These are phyloP conservation scores for Cyclargus thomasi DNA, from an alignment of 1,140 invertebrate genomes.

Conservation along the genomic window DNA sequence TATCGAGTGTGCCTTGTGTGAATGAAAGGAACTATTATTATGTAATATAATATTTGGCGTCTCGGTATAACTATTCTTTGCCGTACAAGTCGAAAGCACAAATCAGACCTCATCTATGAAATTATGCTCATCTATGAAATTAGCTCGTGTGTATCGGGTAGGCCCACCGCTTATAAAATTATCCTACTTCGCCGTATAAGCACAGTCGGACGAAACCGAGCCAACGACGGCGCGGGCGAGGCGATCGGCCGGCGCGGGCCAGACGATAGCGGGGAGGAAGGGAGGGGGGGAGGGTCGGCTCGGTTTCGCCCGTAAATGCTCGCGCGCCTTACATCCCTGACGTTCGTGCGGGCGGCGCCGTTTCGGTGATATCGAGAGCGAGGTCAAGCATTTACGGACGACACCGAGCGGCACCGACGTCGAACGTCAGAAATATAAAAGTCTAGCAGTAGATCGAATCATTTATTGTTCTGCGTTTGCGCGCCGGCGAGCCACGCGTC, in stretches of 20 bases:
- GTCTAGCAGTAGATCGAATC: constrained; percentile 41
- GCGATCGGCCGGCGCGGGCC: background rate
- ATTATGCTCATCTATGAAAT: too few species aligned
- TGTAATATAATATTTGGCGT: too few species aligned
- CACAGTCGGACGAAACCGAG: constrained; percentile 7
- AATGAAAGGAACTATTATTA: too few species aligned
- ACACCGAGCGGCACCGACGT: constrained; percentile 68
- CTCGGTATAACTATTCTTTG: too few species aligned
- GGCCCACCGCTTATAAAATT: too few species aligned
- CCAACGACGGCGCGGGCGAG: background rate
- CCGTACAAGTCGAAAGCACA: too few species aligned
- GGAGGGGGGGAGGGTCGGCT: constrained; percentile 25
- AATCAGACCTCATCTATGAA: too few species aligned
- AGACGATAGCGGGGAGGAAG: constrained; percentile 9
- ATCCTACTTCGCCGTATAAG: background rate
- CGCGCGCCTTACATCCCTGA: constrained; percentile 64
- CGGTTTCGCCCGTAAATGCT: constrained; percentile 61
- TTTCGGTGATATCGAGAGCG: constrained; percentile 42
- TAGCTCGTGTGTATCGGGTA: too few species aligned
- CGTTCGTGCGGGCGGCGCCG: constrained; percentile 46
- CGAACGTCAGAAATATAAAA: constrained; percentile 75
- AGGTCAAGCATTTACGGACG: constrained; percentile 61
- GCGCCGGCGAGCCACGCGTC: constrained; percentile 50
- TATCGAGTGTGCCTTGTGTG: too few species aligned
- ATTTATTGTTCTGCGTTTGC: constrained; percentile 49